A percentile compares a stretch with the other conserved stretches of the same genome.
Evolutionary conservation across 2,888 invertebrate genomes (phyloP).

Genomic region (Phyllotreta cruciferae): DNA sequence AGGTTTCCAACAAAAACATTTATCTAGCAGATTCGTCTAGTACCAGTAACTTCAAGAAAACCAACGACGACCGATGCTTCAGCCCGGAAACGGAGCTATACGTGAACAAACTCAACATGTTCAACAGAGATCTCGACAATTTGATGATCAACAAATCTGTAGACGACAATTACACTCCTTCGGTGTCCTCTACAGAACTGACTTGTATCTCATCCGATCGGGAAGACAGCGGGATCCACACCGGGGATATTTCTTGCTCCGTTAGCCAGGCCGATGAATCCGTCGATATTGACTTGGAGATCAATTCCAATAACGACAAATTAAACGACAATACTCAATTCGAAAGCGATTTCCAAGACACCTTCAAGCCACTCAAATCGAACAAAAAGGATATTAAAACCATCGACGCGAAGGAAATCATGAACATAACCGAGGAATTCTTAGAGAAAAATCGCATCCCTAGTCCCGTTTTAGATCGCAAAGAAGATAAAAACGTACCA

Average conservation of each 20-base stretch:
- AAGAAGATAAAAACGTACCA: slow-evolving; percentile 23
- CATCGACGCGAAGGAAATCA: slow-evolving; percentile 32
- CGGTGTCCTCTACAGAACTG: slow-evolving; percentile 67
- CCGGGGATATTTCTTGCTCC: slow-evolving; percentile 78
- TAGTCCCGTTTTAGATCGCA: slow-evolving; percentile 23
- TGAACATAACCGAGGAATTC: slow-evolving; percentile 56
- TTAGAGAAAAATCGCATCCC: slow-evolving; percentile 54
- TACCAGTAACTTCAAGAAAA: slow-evolving; percentile 40
- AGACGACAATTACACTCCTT: slow-evolving; percentile 62
- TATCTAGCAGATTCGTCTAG: slow-evolving; percentile 49
- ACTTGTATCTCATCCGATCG: slow-evolving; percentile 68
- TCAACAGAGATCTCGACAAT: slow-evolving; percentile 59
- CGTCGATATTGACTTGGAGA: slow-evolving; percentile 62
- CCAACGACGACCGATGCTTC: slow-evolving; percentile 58
- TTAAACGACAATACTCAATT: slow-evolving; percentile 43
- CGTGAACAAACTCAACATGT: slow-evolving; percentile 57
- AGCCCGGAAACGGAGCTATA: slow-evolving; percentile 65
- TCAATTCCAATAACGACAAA: slow-evolving; percentile 52
- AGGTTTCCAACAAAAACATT: slow-evolving; percentile 39
- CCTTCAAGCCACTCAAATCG: slow-evolving; percentile 32
- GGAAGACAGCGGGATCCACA: slow-evolving; percentile 82
- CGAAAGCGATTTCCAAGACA: slow-evolving; percentile 37
- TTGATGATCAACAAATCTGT: slow-evolving; percentile 50
- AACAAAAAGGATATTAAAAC: slow-evolving; percentile 7
- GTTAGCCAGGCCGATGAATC: slow-evolving; percentile 77